Evolutionary conservation across 2,113 vertebrate genomes (phyloP).

Genomic region (Neolamprologus sp.): DNA sequence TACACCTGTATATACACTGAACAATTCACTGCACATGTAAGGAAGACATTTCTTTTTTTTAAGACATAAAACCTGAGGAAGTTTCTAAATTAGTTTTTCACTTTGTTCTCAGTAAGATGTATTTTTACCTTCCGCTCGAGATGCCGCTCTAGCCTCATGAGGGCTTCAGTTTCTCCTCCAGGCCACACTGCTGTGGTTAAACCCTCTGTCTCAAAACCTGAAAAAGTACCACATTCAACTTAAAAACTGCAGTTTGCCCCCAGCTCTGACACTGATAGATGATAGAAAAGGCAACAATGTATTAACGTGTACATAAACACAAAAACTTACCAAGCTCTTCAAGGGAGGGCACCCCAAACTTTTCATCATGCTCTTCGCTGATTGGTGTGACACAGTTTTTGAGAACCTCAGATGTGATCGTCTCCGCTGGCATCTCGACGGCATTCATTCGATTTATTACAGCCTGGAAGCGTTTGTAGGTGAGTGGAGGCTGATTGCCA

Average conservation of each 20-base stretch:
- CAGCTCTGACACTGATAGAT: not conserved
- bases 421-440: slow-evolving; percentile 82
- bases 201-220: slow-evolving; percentile 93
- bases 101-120: not conserved
- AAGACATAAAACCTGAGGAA: not conserved
- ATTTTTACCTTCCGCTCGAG: slow-evolving; percentile 86
- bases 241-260: not conserved
- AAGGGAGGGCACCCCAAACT: slow-evolving; percentile 88
- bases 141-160: slow-evolving; percentile 88
- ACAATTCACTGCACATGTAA: not conserved
- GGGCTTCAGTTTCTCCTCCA: slow-evolving; percentile 92
- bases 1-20: not conserved
- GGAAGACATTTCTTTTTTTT: accelerated
- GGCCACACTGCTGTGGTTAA: slow-evolving; percentile 87
- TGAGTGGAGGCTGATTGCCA: slow-evolving; percentile 88
- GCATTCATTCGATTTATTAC: slow-evolving; percentile 89
- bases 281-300: not conserved
- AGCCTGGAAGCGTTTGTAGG: slow-evolving; percentile 94
- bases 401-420: slow-evolving; percentile 81
- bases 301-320: not conserved
- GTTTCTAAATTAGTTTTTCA: not conserved
- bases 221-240: not conserved
- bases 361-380: slow-evolving; percentile 87
- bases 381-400: slow-evolving; percentile 83
- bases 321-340: slow-evolving; percentile 82